A percentile compares a stretch with the other conserved stretches of the same genome.
Evolutionary conservation across 2,113 vertebrate species (phyloP).

Genomic region (Poecile atricapillus): DNA sequence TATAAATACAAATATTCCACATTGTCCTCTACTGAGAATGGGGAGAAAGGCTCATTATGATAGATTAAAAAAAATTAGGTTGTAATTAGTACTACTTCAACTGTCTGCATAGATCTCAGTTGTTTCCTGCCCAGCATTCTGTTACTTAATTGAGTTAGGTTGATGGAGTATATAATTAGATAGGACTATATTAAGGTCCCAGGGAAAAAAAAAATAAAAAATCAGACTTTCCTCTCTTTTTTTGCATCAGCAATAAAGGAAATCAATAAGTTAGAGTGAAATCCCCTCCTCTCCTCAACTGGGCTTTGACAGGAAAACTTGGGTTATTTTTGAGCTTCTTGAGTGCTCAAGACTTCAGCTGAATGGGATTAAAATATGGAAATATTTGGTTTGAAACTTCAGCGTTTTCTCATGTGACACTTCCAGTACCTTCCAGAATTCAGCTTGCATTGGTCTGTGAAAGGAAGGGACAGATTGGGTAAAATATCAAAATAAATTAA

Average conservation of each 20-base stretch:
- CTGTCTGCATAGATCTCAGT: conserved; percentile 29
- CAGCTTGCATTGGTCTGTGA: not conserved
- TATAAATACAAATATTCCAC: not conserved
- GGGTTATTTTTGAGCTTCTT: not conserved
- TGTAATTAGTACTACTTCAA: conserved; percentile 55
- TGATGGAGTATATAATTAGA: conserved; percentile 67
- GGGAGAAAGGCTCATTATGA: conserved; percentile 30
- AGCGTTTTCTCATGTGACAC: not conserved
- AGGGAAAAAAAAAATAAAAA: not conserved
- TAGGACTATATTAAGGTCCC: conserved; percentile 49
- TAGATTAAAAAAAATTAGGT: conserved; percentile 55
- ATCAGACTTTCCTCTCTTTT: not conserved
- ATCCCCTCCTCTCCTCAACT: conserved; percentile 26
- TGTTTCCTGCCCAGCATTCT: conserved; percentile 38
- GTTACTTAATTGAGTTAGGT: conserved; percentile 67
- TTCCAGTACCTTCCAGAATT: not conserved
- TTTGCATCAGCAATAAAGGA: conserved; percentile 59
- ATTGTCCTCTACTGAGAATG: not conserved
- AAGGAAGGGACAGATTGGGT: not conserved
- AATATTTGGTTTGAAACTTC: not conserved
- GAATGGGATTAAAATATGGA: not conserved
- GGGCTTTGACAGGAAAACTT: conserved; percentile 11
- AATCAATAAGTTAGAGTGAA: conserved; percentile 36
- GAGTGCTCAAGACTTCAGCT: not conserved
- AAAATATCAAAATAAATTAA: not conserved